A percentile compares a stretch with the other conserved stretches of the same genome.
Conservation (phyloP, 1,140 invertebrate genomes). For the Drosophila lacteicornis region DNA sequence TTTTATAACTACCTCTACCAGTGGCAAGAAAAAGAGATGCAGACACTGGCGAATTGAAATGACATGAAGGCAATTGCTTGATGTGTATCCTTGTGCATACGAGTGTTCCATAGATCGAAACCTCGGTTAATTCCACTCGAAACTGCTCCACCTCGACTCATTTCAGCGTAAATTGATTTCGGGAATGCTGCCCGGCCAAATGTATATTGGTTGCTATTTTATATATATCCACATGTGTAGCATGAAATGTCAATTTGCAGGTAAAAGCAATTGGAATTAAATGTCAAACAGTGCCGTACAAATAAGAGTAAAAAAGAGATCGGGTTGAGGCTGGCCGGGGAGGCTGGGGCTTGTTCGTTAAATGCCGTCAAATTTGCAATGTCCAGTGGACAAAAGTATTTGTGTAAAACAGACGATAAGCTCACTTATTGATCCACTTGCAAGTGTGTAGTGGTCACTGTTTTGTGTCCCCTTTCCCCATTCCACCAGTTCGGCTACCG, state of each 20-base stretch:
- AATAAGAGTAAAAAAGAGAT: conserved; percentile 14
- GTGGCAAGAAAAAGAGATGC: conserved; percentile 25
- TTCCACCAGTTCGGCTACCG: too few species aligned
- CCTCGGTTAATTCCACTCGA: conserved; percentile 23
- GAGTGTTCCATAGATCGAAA: conserved; percentile 39
- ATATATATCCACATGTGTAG: conserved; percentile 17
- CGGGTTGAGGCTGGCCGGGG: neutral
- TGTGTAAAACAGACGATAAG: conserved; percentile 79
- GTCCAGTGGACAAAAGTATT: conserved; percentile 73
- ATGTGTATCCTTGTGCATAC: neutral
- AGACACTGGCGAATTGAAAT: conserved; percentile 37
- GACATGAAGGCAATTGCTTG: conserved; percentile 34
- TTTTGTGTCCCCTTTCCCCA: neutral
- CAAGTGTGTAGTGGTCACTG: conserved; percentile 48
- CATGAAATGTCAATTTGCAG: conserved; percentile 77
- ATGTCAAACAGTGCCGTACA: conserved; percentile 57
- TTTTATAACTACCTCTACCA: conserved; percentile 10
- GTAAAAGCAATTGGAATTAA: conserved; percentile 79
- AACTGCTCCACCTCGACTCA: neutral
- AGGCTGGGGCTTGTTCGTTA: conserved; percentile 35
- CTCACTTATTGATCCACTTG: conserved; percentile 77
- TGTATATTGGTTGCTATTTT: conserved; percentile 47
- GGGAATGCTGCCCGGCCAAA: conserved; percentile 8
- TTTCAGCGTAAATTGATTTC: conserved; percentile 24
- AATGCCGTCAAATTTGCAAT: conserved; percentile 74